A percentile compares a stretch with the other conserved stretches of the same genome.
Conservation (phyloP, 2,797 vertebrate species). For the Dicrostonyx torquatus region DNA sequence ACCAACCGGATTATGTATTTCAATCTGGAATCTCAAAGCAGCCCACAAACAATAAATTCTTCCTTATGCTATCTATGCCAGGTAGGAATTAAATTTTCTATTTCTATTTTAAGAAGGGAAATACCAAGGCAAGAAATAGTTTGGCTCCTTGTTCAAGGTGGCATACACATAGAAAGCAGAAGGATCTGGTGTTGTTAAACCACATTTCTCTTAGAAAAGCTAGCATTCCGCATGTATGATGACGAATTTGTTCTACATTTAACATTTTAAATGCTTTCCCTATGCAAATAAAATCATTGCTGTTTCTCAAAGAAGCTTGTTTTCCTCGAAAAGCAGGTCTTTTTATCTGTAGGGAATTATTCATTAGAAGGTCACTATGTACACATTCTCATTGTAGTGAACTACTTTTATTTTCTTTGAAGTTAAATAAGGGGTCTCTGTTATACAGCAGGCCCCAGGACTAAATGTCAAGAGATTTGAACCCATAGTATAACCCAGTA, state of each 20-base stretch:
- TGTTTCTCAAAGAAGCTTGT: slow-evolving; percentile 26
- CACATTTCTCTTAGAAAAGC: slow-evolving; percentile 43
- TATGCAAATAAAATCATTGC: slow-evolving; percentile 25
- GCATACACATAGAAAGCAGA: slow-evolving; percentile 21
- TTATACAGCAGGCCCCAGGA: background rate
- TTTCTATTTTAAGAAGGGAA: slow-evolving; percentile 57
- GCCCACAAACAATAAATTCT: slow-evolving; percentile 71
- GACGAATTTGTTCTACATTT: background rate
- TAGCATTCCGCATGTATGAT: background rate
- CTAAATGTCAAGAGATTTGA: slow-evolving; percentile 41
- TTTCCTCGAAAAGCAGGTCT: background rate
- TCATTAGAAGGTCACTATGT: slow-evolving; percentile 46
- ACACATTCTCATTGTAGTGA: slow-evolving; percentile 47
- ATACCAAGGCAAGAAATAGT: background rate
- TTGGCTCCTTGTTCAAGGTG: slow-evolving; percentile 21
- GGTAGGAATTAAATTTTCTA: slow-evolving; percentile 69
- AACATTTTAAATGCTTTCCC: slow-evolving; percentile 53
- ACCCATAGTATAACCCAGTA: slow-evolving; percentile 46
- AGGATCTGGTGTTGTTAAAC: background rate
- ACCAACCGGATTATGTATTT: slow-evolving; percentile 66
- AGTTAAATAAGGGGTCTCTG: slow-evolving; percentile 27
- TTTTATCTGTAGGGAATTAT: slow-evolving; percentile 55
- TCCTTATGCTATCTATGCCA: slow-evolving; percentile 53
- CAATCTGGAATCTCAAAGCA: slow-evolving; percentile 59
- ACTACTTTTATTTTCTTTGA: slow-evolving; percentile 37